Conservation (phyloP, 2,888 invertebrate species). For the Blera fallax region DNA sequence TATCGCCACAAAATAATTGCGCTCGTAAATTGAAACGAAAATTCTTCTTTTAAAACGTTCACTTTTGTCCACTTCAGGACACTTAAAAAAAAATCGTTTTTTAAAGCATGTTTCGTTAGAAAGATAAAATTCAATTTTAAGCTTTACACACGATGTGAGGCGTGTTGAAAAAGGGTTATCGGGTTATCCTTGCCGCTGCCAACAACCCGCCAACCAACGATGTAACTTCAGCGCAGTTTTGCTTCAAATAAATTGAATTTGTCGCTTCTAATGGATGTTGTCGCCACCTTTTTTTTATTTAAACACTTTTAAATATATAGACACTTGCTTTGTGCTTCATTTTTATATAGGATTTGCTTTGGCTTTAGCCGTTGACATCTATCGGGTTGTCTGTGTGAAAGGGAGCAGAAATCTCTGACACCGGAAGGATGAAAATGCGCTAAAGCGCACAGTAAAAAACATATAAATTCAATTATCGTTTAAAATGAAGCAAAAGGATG, state of each 20-base stretch:
- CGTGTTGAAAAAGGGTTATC: background rate
- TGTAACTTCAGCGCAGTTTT: background rate
- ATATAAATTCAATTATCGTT: constrained; percentile 51
- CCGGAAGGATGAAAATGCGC: background rate
- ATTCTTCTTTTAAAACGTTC: background rate
- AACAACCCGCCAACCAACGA: background rate
- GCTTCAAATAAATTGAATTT: constrained; percentile 60
- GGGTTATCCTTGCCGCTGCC: background rate
- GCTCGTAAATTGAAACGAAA: too few species aligned
- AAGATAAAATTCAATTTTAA: background rate
- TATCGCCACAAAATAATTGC: too few species aligned
- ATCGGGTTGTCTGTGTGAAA: background rate
- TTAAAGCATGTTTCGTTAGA: background rate
- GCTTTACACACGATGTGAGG: background rate
- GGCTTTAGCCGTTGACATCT: constrained; percentile 4
- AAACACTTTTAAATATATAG: constrained; percentile 24
- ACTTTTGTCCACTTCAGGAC: background rate
- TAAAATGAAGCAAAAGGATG: background rate
- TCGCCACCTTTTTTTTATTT: constrained; percentile 32
- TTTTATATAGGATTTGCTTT: constrained; percentile 48
- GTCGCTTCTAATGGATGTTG: constrained; percentile 67
- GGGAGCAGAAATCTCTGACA: background rate
- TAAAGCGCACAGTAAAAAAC: constrained; percentile 34
- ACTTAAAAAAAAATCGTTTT: background rate
- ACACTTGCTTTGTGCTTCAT: constrained; percentile 22